Evolutionary conservation across 2,888 invertebrate species (phyloP), one percentile per base, ranked within the genome.

Genomic region (Stegana nigrithorax): DNA sequence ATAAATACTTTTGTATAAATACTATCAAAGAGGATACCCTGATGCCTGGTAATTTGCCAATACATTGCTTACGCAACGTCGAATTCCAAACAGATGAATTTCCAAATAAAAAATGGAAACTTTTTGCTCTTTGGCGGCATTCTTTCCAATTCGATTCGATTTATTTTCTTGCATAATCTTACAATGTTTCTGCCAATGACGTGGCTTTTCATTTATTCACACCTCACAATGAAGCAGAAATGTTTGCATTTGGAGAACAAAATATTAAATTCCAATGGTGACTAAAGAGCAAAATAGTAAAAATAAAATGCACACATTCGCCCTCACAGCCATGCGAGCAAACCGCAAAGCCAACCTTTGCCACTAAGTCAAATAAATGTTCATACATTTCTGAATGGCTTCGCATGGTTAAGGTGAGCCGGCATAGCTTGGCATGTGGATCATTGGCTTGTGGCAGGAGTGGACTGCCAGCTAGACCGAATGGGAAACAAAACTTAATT

Each of bases 151-250:
- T 17, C 19, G 14, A n/a, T 51, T 51, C 26, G 14, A 51, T 51
- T 51, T 51, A 17, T 14, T 51, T 26, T 44, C 19, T 44, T 29
- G n/a, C n/a, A n/a, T n/a, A n/a, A n/a, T n/a, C n/a, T n/a, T n/a
- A n/a, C n/a, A n/a, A n/a, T n/a, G n/a, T n/a, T n/a, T 36, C 26
- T 32, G 21, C 17, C 3, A 21, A 36, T 55, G 53, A 55, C 21
- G 36, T 36, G 53, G 53, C 17, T 55, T 32, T 55, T 36, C 53
- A 55, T 55, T 36, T 55, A 55, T 55, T 55, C 32, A 55, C 53
- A 55, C 53, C 53, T 55, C 36, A 55, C 53, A 55, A 36, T 21
- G 53, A 55, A 55, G 32, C 53, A 55, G 21, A 32, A 14, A 32
- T 53, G 53, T 55, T 55, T 55, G 53, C 51, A 53, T 53, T 55